Evolutionary conservation across 2,797 vertebrate species (phyloP), one percentile per base, ranked within the genome.

Genomic region (Echiichthys vipera): DNA sequence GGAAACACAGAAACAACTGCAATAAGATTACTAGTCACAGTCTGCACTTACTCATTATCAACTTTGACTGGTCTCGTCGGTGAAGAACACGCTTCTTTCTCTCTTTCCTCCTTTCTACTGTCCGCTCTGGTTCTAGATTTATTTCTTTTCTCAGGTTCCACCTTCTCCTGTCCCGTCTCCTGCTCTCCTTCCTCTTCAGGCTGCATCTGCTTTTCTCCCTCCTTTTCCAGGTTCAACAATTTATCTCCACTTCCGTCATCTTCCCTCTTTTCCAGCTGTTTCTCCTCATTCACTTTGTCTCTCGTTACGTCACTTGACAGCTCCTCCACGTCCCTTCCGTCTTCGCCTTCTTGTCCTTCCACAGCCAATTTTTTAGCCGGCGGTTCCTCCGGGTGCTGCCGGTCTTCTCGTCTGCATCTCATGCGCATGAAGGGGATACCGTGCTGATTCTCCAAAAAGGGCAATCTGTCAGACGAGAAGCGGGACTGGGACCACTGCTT

Each of bases 381-480:
- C 0, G 83, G 78, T 27, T 74, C 89, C 39, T 71, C 72, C 0
- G 39, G 2, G 14, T 70, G 42, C 10, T 9, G 39, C 2, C 2
- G 7, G 6, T 2, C 5, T 2, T 20, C 53, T 34, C n/a, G 25
- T 5, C 51, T 66, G 65, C 25, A 1, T 42, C 85, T 94, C 78
- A 92, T 94, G 58, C 71, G 80, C 45, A 77, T 30, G 46, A 71
- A 84, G 36, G 74, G 76, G 47, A 73, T 53, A 62, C 46, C 77
- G 66, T 84, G 75, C 6, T 37, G 59, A 2, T 22, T 73, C 42
- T 56, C 29, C 45, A 81, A 11, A 0, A 45, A 25, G 0, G 46
- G 55, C 5, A 57, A 9, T 15, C 2, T 29, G 4, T 66, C 43
- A 0, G 76, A 34, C 2, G 25, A 7, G 18, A 7, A 1, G 4